These are phyloP conservation scores for Puffinus mauretanicus DNA, from an alignment of 2,113 vertebrate genomes.

Conservation along the genomic window DNA sequence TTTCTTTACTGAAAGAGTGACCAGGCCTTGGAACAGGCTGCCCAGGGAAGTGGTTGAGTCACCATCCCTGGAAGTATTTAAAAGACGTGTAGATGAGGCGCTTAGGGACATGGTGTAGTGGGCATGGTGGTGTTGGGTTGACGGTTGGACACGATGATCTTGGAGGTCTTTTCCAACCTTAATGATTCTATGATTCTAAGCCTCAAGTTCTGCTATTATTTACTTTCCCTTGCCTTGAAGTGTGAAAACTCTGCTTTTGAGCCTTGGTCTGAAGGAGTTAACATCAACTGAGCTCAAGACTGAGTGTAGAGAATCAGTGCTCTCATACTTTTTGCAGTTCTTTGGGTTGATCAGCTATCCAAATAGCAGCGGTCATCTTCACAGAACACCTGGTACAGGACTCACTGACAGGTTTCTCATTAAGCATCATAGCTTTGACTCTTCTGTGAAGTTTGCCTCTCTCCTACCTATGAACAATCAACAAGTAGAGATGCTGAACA, in stretches of 20 bases:
- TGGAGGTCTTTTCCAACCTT: too few relatives aligned
- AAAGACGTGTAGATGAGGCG: too few relatives aligned
- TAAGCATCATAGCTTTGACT: background rate
- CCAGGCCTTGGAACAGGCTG: too few relatives aligned
- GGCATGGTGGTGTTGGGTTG: too few relatives aligned
- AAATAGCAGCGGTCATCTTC: background rate
- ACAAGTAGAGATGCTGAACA: background rate
- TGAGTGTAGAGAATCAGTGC: fast-evolving
- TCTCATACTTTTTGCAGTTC: background rate
- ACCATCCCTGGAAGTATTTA: too few relatives aligned
- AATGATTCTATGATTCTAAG: background rate
- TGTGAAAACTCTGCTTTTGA: background rate
- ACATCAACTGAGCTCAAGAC: background rate
- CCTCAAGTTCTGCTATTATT: background rate
- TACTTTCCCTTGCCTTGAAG: background rate
- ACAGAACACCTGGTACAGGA: background rate
- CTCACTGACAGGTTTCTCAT: background rate
- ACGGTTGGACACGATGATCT: too few relatives aligned
- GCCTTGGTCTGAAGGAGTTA: background rate
- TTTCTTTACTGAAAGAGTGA: too few relatives aligned
- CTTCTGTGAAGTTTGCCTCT: background rate
- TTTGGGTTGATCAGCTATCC: background rate
- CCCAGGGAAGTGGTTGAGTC: too few relatives aligned
- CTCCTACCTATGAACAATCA: background rate
- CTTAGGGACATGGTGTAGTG: too few relatives aligned